Percentiles rank a stretch among this genome's conserved stretches.
These are phyloP conservation scores for Schrankia costaestrigalis DNA, from an alignment of 2,888 invertebrate genomes.

Conservation along the genomic window DNA sequence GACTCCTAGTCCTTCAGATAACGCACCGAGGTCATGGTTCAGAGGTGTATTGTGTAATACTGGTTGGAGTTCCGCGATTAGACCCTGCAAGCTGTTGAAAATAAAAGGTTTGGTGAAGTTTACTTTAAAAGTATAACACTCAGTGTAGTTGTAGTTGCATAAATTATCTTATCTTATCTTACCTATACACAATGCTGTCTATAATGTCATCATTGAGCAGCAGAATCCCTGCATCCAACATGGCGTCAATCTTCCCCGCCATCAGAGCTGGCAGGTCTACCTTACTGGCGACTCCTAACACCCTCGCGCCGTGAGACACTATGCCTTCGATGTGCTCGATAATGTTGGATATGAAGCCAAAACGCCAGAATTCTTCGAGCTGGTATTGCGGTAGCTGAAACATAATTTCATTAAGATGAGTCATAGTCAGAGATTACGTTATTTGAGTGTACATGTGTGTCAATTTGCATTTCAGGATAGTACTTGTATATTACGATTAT, in stretches of 20 bases:
- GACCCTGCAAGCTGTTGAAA: conserved; percentile 71
- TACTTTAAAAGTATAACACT: too few relatives aligned
- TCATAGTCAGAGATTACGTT: too few relatives aligned
- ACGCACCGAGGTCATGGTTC: conserved; percentile 58
- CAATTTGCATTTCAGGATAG: too few relatives aligned
- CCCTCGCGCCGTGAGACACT: conserved; percentile 58
- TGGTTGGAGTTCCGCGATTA: conserved; percentile 66
- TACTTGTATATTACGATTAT: too few relatives aligned
- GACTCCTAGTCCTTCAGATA: conserved; percentile 59
- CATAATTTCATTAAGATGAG: background rate
- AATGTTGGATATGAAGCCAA: conserved; percentile 70
- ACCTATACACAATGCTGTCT: conserved; percentile 70
- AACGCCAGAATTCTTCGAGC: conserved; percentile 66
- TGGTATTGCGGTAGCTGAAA: conserved; percentile 61
- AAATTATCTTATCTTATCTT: too few relatives aligned
- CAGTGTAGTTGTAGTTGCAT: too few relatives aligned
- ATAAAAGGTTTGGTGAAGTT: too few relatives aligned
- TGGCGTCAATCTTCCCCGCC: conserved; percentile 53
- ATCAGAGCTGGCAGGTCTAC: conserved; percentile 55
- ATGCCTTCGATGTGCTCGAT: conserved; percentile 57
- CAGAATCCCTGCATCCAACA: conserved; percentile 65
- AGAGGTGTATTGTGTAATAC: conserved; percentile 53
- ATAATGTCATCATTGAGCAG: conserved; percentile 69
- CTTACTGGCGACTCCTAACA: conserved; percentile 66
- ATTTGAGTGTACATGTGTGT: too few relatives aligned